phyloP scores from a whole-genome alignment of 2,797 vertebrate genomes.

The Sebastiscus albofasciatus region DNA sequence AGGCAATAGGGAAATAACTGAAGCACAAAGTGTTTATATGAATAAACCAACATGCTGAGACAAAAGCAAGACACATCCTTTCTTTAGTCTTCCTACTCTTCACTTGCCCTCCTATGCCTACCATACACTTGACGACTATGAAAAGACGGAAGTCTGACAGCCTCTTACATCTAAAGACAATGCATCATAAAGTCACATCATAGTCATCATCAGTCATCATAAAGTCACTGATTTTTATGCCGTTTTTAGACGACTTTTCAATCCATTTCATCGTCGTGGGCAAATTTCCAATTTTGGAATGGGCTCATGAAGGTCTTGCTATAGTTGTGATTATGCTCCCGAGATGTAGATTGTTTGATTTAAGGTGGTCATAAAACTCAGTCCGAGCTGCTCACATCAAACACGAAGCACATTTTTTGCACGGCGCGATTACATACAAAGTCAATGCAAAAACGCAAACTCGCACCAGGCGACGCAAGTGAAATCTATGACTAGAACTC shows the following conservation, averaged over 20 bases:
- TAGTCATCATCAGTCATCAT: neutral
- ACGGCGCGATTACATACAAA: too few relatives aligned
- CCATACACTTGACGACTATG: neutral
- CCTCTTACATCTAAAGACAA: neutral
- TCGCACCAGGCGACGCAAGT: too few relatives aligned
- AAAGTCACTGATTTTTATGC: neutral
- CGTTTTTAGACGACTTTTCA: neutral
- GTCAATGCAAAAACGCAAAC: too few relatives aligned
- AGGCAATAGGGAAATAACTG: conserved; percentile 27
- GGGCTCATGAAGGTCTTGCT: neutral
- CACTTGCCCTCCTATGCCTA: neutral
- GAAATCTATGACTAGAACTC: too few relatives aligned
- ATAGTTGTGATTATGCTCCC: neutral
- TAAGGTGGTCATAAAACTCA: neutral
- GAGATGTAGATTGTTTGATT: neutral
- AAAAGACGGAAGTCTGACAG: neutral
- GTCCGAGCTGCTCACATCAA: neutral
- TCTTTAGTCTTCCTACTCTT: neutral
- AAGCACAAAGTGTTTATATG: conserved; percentile 48
- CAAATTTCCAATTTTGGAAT: too few relatives aligned
- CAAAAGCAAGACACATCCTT: conserved; percentile 2
- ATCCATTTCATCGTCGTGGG: neutral
- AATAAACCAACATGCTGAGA: conserved; percentile 55
- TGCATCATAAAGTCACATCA: neutral
- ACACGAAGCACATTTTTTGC: too few relatives aligned